Conservation (phyloP, 2,797 vertebrate genomes). For the Helarctos malayanus region DNA sequence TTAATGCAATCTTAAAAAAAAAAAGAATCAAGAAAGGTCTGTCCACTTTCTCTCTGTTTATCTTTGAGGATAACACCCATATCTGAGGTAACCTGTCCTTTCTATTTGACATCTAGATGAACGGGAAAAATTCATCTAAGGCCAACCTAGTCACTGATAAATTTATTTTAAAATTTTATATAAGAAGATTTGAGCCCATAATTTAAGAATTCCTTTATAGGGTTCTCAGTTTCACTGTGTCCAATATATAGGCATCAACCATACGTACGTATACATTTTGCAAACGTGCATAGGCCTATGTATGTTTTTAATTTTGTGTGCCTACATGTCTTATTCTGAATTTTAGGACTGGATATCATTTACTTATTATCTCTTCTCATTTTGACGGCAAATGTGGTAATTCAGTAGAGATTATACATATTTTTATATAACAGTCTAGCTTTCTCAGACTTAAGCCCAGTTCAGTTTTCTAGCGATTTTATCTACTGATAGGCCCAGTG, state of each 20-base stretch:
- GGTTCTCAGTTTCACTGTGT: background rate
- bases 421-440: background rate
- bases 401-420: background rate
- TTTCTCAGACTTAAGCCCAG: slow-evolving; percentile 65
- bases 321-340: background rate
- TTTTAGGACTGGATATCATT: background rate
- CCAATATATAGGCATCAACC: background rate
- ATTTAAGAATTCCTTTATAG: background rate
- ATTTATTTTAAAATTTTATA: background rate
- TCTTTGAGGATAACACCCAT: background rate
- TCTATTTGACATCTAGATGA: background rate
- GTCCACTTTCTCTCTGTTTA: background rate
- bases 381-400: background rate
- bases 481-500: slow-evolving; percentile 52
- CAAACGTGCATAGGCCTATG: background rate
- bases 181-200: background rate
- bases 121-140: background rate
- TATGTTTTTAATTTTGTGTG: background rate
- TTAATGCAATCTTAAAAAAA: too few species aligned
- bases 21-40: background rate
- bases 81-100: background rate
- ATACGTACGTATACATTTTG: background rate
- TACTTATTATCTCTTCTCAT: background rate
- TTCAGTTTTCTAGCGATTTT: slow-evolving; percentile 47
- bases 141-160: background rate